Evolutionary conservation across 2,797 vertebrate genomes (phyloP), one percentile per base, ranked within the genome.

Genomic region (Phataginus tricuspis): DNA sequence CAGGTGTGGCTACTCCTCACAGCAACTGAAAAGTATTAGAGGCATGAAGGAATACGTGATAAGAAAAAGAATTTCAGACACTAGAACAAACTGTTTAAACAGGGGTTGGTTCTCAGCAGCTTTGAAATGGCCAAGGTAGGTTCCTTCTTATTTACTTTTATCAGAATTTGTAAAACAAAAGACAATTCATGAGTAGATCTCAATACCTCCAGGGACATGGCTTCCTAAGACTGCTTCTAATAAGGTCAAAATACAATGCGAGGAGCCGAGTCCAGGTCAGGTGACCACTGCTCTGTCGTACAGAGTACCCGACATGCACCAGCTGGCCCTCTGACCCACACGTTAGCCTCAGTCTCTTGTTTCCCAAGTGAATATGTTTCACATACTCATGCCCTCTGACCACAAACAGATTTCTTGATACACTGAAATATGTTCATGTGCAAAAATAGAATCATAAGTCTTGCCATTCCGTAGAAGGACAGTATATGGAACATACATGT

Each of bases 281-380:
- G 57, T 31, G 15, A 29, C 16, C 53, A 23, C 3, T 3, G 4
- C 9, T 39, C 45, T 51, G 2, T 13, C 34, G 15, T 21, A 51
- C 27, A 39, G 1, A 79, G 3, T 64, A 31, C 0, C 18, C 1
- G 15, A n/a, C 51, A 15, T 69, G 21, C 1, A 25, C 0, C 16
- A 51, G 21, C 5, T 72, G 63, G 31, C 19, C 59, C 42, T 31
- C 5, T 2, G 21, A 1, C 19, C n/a, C 7, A 13, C 2, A 57
- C 1, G 19, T 42, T 71, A 21, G 71, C 1, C 8, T 89, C 55
- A 55, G 27, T 84, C 45, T 59, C 74, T 71, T 63, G n/a, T 74
- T 84, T 71, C 78, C 37, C 3, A 83, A 53, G 78, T 37, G 78
- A 10, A n/a, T 12, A 18, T 16, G 2, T 61, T 31, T 66, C 39